Evolutionary conservation across 2,888 invertebrate species (phyloP).

Genomic region (Drosophila borealis): DNA sequence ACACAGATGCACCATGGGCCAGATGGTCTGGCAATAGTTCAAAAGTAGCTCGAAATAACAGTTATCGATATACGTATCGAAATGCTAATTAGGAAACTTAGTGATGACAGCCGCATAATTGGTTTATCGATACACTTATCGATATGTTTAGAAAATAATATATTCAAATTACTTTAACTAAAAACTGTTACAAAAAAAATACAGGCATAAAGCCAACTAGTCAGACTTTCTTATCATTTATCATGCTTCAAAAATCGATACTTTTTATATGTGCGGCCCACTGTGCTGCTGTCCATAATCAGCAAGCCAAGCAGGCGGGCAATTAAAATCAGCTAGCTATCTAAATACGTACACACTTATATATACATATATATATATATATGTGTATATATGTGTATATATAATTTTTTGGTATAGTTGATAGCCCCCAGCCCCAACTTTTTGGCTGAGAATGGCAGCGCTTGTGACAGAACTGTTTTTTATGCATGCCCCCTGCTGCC

Average conservation of each 20-base stretch:
- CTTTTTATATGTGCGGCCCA: background rate
- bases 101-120: no score
- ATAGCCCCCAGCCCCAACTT: conserved; percentile 20
- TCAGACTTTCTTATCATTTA: no score
- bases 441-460: conserved; percentile 9
- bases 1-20: conserved; percentile 41
- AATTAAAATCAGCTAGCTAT: conserved; percentile 75
- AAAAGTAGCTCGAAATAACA: background rate
- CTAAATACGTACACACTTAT: conserved; percentile 28
- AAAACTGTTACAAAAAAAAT: no score
- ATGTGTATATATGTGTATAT: background rate
- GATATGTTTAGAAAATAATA: no score
- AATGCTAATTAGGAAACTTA: background rate
- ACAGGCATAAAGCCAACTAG: no score
- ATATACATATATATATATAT: conserved; percentile 8
- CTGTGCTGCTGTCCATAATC: conserved; percentile 30
- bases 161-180: no score
- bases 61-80: background rate
- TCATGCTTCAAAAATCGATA: no score
- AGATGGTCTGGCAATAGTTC: background rate
- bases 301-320: conserved; percentile 42
- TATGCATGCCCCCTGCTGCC: conserved; percentile 50
- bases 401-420: conserved; percentile 23
- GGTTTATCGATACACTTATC: no score
- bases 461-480: conserved; percentile 45